Conservation (phyloP, 1,140 invertebrate genomes). For the Periplaneta americana region DNA sequence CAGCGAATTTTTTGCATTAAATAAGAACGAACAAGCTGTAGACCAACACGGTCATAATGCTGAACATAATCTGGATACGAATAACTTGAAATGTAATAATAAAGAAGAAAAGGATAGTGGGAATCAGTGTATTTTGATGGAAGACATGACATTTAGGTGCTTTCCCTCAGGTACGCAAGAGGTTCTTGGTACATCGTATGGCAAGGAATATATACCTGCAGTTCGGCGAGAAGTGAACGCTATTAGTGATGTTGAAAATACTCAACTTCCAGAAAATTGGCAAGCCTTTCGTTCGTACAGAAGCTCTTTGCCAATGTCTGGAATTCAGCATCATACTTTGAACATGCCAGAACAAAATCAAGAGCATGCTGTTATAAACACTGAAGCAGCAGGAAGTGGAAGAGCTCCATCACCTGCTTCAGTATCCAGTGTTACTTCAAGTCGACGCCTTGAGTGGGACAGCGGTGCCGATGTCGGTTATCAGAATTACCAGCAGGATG, state of each 20-base stretch:
- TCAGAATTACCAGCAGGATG: conserved; percentile 24
- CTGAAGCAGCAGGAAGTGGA: neutral
- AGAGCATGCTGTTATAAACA: neutral
- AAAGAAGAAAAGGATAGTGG: neutral
- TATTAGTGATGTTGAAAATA: neutral
- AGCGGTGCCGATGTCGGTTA: conserved; percentile 72
- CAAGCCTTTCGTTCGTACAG: neutral
- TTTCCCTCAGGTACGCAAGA: neutral
- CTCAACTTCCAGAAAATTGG: neutral
- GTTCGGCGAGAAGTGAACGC: neutral
- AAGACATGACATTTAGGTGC: neutral
- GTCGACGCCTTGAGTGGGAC: conserved; percentile 66
- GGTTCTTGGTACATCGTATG: neutral
- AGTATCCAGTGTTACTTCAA: conserved; percentile 55
- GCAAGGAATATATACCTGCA: neutral
- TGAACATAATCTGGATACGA: neutral
- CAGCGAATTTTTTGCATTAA: neutral
- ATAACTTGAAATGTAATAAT: neutral
- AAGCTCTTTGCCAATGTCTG: neutral
- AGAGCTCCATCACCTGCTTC: conserved; percentile 11
- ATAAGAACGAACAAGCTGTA: neutral
- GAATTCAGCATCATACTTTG: neutral
- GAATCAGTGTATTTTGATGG: neutral
- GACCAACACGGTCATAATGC: neutral
- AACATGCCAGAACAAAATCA: neutral